These are phyloP conservation scores for Danaus plexippus DNA, from an alignment of 1,140 invertebrate species.

Conservation along the genomic window DNA sequence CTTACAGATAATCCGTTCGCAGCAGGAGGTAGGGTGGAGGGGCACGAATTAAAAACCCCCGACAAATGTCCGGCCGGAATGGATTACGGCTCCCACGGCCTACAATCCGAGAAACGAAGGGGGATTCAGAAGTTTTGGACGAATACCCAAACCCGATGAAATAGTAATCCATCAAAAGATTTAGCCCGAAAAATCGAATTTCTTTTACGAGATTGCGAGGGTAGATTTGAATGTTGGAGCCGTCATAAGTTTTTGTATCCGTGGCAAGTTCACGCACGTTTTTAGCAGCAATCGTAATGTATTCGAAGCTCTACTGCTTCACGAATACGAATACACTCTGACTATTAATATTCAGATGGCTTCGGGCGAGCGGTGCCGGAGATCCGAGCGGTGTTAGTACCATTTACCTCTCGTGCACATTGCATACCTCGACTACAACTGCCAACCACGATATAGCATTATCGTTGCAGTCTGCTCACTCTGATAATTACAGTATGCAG, in stretches of 20 bases:
- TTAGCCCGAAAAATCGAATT: conserved; percentile 24
- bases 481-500: conserved; percentile 15
- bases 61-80: conserved; percentile 44
- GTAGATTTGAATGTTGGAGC: no score
- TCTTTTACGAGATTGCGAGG: no score
- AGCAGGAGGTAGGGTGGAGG: conserved; percentile 63
- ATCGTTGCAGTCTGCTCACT: conserved; percentile 19
- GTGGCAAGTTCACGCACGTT: conserved; percentile 13
- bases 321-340: conserved; percentile 42
- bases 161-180: conserved; percentile 70
- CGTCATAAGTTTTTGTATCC: conserved; percentile 24
- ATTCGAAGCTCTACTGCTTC: conserved; percentile 31
- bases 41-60: conserved; percentile 64
- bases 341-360: conserved; percentile 66
- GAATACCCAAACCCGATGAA: conserved; percentile 59
- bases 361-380: conserved; percentile 41
- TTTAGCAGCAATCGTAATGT: conserved; percentile 39
- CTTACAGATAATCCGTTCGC: conserved; percentile 60
- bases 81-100: conserved; percentile 56
- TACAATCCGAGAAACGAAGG: conserved; percentile 27
- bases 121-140: conserved; percentile 43
- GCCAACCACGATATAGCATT: conserved; percentile 23
- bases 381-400: conserved; percentile 47
- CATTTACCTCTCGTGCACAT: conserved; percentile 45
- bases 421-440: conserved; percentile 16